phyloP scores from a whole-genome alignment of 2,888 invertebrate species.

The Poecilobothrus nobilitatus region DNA sequence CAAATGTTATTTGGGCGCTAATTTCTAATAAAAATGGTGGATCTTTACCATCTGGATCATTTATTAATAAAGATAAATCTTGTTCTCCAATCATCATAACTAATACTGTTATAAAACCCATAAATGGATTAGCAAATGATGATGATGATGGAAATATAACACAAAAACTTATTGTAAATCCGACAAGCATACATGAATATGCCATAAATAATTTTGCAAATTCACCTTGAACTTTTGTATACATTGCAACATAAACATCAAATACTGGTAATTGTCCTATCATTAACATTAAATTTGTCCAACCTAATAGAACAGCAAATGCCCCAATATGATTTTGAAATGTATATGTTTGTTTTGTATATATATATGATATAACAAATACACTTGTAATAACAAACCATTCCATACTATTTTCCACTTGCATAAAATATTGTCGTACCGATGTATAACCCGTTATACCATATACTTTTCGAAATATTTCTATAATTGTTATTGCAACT shows the following conservation, averaged over 20 bases:
- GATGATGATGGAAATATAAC: slow-evolving; percentile 77
- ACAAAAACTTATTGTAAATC: slow-evolving; percentile 80
- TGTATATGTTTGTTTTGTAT: slow-evolving; percentile 64
- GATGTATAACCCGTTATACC: slow-evolving; percentile 75
- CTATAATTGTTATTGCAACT: slow-evolving; percentile 68
- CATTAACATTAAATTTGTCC: slow-evolving; percentile 87
- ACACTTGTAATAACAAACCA: slow-evolving; percentile 81
- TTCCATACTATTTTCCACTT: slow-evolving; percentile 77
- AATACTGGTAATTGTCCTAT: slow-evolving; percentile 81
- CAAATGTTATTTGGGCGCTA: slow-evolving; percentile 74
- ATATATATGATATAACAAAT: slow-evolving; percentile 72
- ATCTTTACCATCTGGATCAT: slow-evolving; percentile 67
- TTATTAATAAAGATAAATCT: slow-evolving; percentile 65
- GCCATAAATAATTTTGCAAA: slow-evolving; percentile 79
- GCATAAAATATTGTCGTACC: slow-evolving; percentile 70
- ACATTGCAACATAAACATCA: slow-evolving; percentile 86
- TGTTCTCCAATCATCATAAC: slow-evolving; percentile 87
- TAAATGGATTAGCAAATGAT: slow-evolving; percentile 74
- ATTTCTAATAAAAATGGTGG: slow-evolving; percentile 68
- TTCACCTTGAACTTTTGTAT: slow-evolving; percentile 77
- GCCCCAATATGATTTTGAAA: slow-evolving; percentile 85
- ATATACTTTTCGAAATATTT: slow-evolving; percentile 70
- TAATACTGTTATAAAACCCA: slow-evolving; percentile 73
- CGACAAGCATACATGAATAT: slow-evolving; percentile 74
- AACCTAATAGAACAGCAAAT: slow-evolving; percentile 74